phyloP scores from a whole-genome alignment of 2,888 invertebrate genomes.

The Nymphalis c-album region DNA sequence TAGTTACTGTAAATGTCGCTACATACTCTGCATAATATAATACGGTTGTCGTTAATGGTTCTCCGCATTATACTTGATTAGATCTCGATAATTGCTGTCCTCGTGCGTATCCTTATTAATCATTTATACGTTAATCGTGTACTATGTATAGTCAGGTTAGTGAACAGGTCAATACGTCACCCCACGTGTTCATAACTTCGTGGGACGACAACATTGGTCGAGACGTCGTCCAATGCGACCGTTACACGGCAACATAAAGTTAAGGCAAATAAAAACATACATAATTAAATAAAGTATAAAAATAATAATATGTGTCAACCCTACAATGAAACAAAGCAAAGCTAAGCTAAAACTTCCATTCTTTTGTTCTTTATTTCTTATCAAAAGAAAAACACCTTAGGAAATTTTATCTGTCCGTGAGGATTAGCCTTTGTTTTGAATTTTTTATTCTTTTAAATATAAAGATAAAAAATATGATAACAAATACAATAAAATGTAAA shows the following conservation, averaged over 20 bases:
- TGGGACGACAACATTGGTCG: constrained; percentile 28
- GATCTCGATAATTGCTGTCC: neutral
- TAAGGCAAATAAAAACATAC: neutral
- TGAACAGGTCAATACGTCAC: constrained; percentile 53
- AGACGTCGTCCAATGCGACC: constrained; percentile 47
- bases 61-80: neutral
- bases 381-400: constrained; percentile 24
- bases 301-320: neutral
- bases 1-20: constrained; percentile 1
- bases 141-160: constrained; percentile 50
- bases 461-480: neutral
- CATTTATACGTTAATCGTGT: neutral
- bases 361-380: constrained; percentile 16
- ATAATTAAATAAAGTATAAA: neutral
- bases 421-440: neutral
- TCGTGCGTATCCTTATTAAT: constrained; percentile 11
- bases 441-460: neutral
- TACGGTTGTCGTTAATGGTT: constrained; percentile 5
- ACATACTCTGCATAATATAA: neutral
- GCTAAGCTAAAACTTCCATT: neutral
- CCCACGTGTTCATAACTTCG: neutral
- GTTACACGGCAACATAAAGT: constrained; percentile 30
- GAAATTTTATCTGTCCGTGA: constrained; percentile 1
- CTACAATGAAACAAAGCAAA: constrained; percentile 1
- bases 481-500: neutral